These are phyloP conservation scores for Lepilemur ruficaudatus DNA, from an alignment of 2,797 vertebrate species.

Conservation along the genomic window DNA sequence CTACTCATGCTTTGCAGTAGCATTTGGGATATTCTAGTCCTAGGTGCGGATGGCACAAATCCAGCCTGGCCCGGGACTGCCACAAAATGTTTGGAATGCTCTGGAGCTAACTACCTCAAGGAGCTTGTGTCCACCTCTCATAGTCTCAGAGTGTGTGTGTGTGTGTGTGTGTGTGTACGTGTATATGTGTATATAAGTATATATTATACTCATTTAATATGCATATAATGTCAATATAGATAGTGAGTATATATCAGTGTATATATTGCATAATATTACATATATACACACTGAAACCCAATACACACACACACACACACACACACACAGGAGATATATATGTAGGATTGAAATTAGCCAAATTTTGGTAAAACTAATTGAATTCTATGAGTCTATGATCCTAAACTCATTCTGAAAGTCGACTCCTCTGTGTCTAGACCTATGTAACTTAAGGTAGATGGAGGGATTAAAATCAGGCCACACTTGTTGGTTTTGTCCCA, in stretches of 20 bases:
- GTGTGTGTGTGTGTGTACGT: background rate
- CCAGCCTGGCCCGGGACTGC: background rate
- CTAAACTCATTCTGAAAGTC: background rate
- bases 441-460: background rate
- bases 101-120: background rate
- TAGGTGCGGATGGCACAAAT: background rate
- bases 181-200: background rate
- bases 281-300: background rate
- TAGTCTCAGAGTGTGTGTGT: background rate
- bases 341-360: background rate
- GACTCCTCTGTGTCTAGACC: background rate
- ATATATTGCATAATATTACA: background rate
- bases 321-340: background rate
- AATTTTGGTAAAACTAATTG: background rate
- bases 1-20: background rate
- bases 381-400: background rate
- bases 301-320: background rate
- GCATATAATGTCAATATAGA: background rate
- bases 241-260: background rate
- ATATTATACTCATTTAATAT: background rate
- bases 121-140: background rate
- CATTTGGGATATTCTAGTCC: background rate
- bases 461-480: background rate
- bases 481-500: background rate
- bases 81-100: background rate